Evolutionary conservation across 2,113 vertebrate species (phyloP).

Genomic region (Syngnathus scovelli): DNA sequence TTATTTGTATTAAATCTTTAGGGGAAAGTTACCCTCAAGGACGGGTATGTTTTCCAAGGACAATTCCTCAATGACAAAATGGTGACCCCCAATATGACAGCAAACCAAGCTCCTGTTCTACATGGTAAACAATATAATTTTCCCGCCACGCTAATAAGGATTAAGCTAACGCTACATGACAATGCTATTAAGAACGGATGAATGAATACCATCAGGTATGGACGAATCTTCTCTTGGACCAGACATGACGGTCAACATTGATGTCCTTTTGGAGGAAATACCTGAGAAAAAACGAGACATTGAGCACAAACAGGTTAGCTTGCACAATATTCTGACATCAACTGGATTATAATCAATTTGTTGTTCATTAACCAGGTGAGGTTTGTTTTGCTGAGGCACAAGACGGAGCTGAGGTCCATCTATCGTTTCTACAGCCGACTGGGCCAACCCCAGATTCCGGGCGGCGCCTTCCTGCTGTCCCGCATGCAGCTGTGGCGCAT

Average conservation of each 20-base stretch:
- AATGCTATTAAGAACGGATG: neutral
- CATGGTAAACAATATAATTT: slow-evolving; percentile 25
- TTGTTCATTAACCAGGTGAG: slow-evolving; percentile 69
- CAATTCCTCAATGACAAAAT: slow-evolving; percentile 71
- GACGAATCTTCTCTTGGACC: slow-evolving; percentile 50
- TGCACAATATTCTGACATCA: too few species aligned
- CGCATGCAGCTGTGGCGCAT: slow-evolving; percentile 86
- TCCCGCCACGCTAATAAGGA: neutral
- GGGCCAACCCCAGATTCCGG: slow-evolving; percentile 61
- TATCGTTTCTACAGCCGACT: slow-evolving; percentile 85
- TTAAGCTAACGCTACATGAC: neutral
- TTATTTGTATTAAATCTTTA: slow-evolving; percentile 35
- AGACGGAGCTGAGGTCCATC: slow-evolving; percentile 70
- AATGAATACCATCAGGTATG: slow-evolving; percentile 3
- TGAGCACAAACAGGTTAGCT: slow-evolving; percentile 76
- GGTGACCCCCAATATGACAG: slow-evolving; percentile 24
- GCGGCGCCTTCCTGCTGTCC: slow-evolving; percentile 74
- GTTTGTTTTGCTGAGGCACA: slow-evolving; percentile 71
- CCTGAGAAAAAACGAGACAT: slow-evolving; percentile 52
- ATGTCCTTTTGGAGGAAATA: slow-evolving; percentile 64
- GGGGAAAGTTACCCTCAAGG: slow-evolving; percentile 76
- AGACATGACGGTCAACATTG: slow-evolving; percentile 69
- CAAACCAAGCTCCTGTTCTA: slow-evolving; percentile 13
- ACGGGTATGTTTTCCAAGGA: slow-evolving; percentile 71
- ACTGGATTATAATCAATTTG: neutral